phyloP scores from a whole-genome alignment of 2,797 vertebrate genomes.

The Esox masquinongy region DNA sequence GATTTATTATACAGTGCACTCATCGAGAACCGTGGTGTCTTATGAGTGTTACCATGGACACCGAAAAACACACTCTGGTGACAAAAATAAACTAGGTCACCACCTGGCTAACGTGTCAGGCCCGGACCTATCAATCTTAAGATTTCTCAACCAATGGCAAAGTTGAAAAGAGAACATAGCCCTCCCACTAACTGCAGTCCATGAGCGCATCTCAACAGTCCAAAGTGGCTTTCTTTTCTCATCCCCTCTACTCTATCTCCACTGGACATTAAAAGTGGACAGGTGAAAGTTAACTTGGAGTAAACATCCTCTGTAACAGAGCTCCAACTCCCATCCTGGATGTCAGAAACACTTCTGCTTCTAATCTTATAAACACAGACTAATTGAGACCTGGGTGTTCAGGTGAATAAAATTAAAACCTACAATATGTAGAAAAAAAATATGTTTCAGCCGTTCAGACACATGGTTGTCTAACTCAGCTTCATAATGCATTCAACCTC shows the following conservation, averaged over 20 bases:
- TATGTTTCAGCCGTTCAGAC: too few species aligned
- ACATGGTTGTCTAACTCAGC: too few species aligned
- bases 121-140: not conserved
- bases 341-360: too few species aligned
- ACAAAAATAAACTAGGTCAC: not conserved
- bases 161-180: not conserved
- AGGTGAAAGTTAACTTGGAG: not conserved
- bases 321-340: too few species aligned
- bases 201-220: not conserved
- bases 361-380: too few species aligned
- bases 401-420: too few species aligned
- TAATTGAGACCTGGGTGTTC: too few species aligned
- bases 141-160: not conserved
- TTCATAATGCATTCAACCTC: not conserved
- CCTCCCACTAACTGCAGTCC: not conserved
- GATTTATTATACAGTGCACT: conserved; percentile 33
- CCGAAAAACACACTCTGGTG: conserved; percentile 31
- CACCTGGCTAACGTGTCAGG: not conserved
- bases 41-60: conserved; percentile 45
- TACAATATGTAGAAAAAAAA: too few species aligned
- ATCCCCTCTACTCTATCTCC: not conserved
- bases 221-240: too few species aligned
- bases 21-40: conserved; percentile 30
- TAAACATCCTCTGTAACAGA: not conserved
- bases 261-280: not conserved